Conservation (phyloP, 2,113 vertebrate species). For the Nesogale talazaci region DNA sequence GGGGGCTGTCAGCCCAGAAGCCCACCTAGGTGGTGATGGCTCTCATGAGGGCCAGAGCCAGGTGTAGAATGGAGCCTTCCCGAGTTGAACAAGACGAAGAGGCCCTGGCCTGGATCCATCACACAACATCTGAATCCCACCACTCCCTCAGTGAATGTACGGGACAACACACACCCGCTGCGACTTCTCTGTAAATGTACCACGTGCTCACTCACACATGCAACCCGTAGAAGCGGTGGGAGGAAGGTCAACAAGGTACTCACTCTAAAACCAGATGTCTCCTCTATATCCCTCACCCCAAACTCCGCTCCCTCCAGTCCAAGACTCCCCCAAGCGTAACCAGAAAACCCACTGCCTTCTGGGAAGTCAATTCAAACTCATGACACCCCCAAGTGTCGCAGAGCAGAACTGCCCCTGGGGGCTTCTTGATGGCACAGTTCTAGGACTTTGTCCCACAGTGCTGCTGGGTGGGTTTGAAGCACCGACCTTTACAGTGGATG, state of each 20-base stretch:
- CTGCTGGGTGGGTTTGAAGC: not conserved
- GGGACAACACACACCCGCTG: not conserved
- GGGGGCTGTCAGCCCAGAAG: rapidly evolving
- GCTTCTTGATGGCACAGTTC: not conserved
- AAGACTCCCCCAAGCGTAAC: not conserved
- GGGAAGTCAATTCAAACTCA: not conserved
- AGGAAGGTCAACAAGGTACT: not conserved
- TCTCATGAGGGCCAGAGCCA: rapidly evolving
- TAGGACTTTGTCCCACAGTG: not conserved
- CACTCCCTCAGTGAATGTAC: not conserved
- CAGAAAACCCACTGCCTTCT: not conserved
- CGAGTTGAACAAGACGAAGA: not conserved
- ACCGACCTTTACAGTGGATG: not conserved
- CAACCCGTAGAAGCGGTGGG: not conserved
- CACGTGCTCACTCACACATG: not conserved
- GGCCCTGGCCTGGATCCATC: not conserved
- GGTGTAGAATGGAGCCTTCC: not conserved
- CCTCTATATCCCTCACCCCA: not conserved
- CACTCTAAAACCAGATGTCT: not conserved
- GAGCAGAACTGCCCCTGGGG: not conserved
- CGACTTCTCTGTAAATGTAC: not conserved
- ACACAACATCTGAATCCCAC: not conserved
- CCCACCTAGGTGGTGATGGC: rapidly evolving
- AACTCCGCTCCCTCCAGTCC: not conserved
- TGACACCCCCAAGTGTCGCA: not conserved